Evolutionary conservation across 2,888 invertebrate species (phyloP).

Genomic region (Mycogona germanica): DNA sequence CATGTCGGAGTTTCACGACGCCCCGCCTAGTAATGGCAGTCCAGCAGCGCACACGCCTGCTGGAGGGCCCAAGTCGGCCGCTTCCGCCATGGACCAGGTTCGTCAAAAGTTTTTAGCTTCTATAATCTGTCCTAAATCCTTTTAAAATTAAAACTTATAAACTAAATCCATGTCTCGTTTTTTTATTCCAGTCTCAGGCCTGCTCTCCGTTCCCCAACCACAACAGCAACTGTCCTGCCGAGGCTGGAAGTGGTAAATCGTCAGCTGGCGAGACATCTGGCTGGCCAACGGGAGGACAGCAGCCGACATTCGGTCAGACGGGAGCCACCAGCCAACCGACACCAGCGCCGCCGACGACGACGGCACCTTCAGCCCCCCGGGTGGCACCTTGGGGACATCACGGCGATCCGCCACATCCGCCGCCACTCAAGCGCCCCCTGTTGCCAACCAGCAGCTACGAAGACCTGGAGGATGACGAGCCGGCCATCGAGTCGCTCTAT

Average conservation of each 20-base stretch:
- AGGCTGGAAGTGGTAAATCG: background rate
- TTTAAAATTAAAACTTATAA: too few species aligned
- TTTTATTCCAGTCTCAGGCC: slow-evolving; percentile 8
- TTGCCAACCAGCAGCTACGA: slow-evolving; percentile 67
- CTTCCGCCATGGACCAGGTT: slow-evolving; percentile 20
- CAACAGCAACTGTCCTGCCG: slow-evolving; percentile 13
- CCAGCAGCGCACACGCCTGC: slow-evolving; percentile 10
- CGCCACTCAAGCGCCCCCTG: slow-evolving; percentile 54
- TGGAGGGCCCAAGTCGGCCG: slow-evolving; percentile 20
- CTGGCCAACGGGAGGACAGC: background rate
- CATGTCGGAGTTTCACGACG: slow-evolving; percentile 29
- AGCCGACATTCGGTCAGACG: slow-evolving; percentile 3
- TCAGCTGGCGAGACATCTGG: background rate
- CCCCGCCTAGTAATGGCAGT: slow-evolving; percentile 19
- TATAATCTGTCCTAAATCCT: background rate
- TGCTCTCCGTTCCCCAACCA: slow-evolving; percentile 18
- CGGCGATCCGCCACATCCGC: background rate
- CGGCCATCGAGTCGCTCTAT: slow-evolving; percentile 62
- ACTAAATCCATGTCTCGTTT: too few species aligned
- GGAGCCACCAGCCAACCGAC: background rate
- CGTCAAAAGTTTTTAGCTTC: background rate
- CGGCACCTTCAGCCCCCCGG: slow-evolving; percentile 34
- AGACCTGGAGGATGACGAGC: slow-evolving; percentile 63
- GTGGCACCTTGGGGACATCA: background rate
- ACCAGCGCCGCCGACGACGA: slow-evolving; percentile 34